Conservation (phyloP, 2,888 invertebrate species). For the Poecilobothrus nobilitatus region DNA sequence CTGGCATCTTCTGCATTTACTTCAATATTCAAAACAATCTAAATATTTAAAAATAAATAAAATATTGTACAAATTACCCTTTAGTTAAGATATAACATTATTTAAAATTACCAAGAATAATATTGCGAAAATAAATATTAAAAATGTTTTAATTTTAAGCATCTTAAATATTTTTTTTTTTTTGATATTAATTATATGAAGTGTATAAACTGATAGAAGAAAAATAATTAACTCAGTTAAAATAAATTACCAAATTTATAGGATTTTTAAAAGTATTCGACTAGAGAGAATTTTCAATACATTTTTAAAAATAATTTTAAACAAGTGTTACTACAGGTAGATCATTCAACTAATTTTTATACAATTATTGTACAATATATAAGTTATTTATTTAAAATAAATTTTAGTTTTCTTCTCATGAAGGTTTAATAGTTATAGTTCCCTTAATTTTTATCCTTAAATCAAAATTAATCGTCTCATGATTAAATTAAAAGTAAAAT, state of each 20-base stretch:
- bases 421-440: too few relatives aligned
- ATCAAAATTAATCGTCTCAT: too few relatives aligned
- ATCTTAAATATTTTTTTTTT: not conserved
- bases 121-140: not conserved
- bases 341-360: not conserved
- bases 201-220: not conserved
- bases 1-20: not conserved
- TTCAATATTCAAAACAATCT: not conserved
- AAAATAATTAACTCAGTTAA: not conserved
- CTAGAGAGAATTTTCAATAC: too few relatives aligned
- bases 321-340: not conserved
- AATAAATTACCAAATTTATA: not conserved
- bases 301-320: too few relatives aligned
- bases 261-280: not conserved
- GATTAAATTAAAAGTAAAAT: too few relatives aligned
- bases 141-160: not conserved
- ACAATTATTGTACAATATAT: not conserved
- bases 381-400: not conserved
- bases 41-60: not conserved
- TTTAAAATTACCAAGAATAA: not conserved
- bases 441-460: too few relatives aligned
- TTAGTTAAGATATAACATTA: not conserved
- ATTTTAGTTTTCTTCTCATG: not conserved
- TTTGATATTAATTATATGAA: not conserved
- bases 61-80: not conserved